Evolutionary conservation across 2,888 invertebrate species (phyloP).

Genomic region (Acanthosepion pharaonis): DNA sequence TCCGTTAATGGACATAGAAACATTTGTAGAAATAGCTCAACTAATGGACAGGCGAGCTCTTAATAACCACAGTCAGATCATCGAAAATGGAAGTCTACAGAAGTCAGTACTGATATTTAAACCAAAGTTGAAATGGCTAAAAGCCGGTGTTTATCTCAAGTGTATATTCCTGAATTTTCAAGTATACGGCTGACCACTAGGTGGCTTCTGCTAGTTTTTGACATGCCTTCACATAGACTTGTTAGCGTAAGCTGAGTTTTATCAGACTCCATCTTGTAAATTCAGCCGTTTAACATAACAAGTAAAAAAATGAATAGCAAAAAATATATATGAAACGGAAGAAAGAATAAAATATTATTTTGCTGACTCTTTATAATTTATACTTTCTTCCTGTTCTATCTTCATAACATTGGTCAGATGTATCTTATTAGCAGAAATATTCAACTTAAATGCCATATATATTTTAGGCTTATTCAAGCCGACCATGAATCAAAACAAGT

Average conservation of each 20-base stretch:
- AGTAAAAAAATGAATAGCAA: background rate
- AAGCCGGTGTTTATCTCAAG: slow-evolving; percentile 20
- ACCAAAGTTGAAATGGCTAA: background rate
- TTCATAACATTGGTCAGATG: too few relatives aligned
- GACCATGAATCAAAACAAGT: too few relatives aligned
- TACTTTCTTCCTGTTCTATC: too few relatives aligned
- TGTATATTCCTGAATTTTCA: background rate
- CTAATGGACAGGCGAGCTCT: background rate
- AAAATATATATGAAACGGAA: too few relatives aligned
- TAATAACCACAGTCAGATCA: background rate
- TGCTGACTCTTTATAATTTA: too few relatives aligned
- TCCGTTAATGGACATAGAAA: background rate
- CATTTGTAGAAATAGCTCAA: background rate
- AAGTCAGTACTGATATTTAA: background rate
- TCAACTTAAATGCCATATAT: too few relatives aligned
- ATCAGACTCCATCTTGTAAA: too few relatives aligned
- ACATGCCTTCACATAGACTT: background rate
- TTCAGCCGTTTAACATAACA: background rate
- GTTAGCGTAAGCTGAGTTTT: background rate
- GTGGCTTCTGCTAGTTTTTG: background rate
- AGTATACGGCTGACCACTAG: background rate
- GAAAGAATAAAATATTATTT: too few relatives aligned
- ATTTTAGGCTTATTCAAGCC: too few relatives aligned
- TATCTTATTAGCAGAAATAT: too few relatives aligned
- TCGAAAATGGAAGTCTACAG: background rate